Base-by-base conservation (phyloP, 2,888 invertebrate genomes). In the Hyles lineata region DNA sequence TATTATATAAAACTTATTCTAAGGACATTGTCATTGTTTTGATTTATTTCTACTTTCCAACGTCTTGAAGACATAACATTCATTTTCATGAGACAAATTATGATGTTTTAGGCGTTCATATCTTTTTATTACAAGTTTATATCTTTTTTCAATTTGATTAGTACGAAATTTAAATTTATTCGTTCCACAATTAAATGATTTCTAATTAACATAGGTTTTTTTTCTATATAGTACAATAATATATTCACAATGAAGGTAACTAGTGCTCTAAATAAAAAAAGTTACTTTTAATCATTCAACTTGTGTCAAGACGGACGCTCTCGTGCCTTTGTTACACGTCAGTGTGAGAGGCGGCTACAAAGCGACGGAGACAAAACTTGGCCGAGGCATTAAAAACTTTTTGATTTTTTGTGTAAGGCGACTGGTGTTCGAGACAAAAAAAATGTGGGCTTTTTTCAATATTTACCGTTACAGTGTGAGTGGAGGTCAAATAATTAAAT, bases 371-470 rank as follows among this genome's bases (percentile, higher is more conserved):
- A 80, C 74, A 78, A 75, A 76, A 78, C 76, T 81, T 80, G 73
- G 77, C 75, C 73, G 32, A 25, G 74, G 81, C 80, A 83, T 82
- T 83, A 82, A 83, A 79, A 84, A 83, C 61, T 83, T 84, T 79
- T 74, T 75, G 77, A 80, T 83, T 84, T 84, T 84, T 84, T 82
- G 23, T 67, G 23, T 23, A 67, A 50, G 23, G 23, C 43, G n/a
- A 67, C 55, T 55, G 55, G 55, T n/a, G 55, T 55, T 55, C 55
- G n/a, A 55, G 43, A 55, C 55, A 55, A 55, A n/a, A 55, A n/a
- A n/a, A 50, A 50, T 50, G 67, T 67, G 67, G 67, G 63, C 62
- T 19, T 67, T 67, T 62, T 63, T 50, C 50, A 67, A 67, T 67
- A 50, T 67, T 67, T 55, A n/a, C 19, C n/a, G n/a, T n/a, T 4